Conservation (phyloP, 1,140 invertebrate species). For the Bombus pyrosoma region DNA sequence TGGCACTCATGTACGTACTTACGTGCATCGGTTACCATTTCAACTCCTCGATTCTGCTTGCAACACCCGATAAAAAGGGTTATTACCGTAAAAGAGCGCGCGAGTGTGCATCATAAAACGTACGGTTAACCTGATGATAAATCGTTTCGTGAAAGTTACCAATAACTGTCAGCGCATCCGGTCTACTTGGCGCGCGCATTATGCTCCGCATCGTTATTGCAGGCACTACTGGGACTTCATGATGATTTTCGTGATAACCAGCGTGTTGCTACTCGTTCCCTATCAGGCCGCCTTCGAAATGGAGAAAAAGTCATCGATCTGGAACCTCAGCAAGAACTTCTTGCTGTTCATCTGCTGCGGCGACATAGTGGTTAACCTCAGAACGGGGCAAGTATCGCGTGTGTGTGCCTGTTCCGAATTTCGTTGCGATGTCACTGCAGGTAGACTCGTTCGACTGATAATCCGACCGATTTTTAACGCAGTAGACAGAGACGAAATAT, state of each 20-base stretch:
- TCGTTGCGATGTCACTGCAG: background rate
- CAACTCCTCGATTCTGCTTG: background rate
- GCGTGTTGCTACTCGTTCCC: constrained; percentile 68
- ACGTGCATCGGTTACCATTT: background rate
- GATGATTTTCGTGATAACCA: constrained; percentile 69
- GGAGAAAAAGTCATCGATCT: constrained; percentile 24
- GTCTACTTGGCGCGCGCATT: background rate
- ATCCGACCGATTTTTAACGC: too few species aligned
- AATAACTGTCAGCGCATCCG: constrained; percentile 15
- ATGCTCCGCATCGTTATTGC: background rate
- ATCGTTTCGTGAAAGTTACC: constrained; percentile 16
- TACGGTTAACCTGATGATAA: constrained; percentile 11
- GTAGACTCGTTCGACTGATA: background rate
- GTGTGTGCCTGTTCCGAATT: background rate
- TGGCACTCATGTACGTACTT: background rate
- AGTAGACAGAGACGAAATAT: too few species aligned
- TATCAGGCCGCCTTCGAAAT: constrained; percentile 75
- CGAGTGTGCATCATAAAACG: background rate
- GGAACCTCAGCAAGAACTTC: constrained; percentile 71
- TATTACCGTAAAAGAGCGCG: background rate
- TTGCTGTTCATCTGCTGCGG: constrained; percentile 63
- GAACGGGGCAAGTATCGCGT: constrained; percentile 72
- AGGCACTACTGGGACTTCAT: constrained; percentile 70
- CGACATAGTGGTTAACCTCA: constrained; percentile 76
- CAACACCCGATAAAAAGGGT: background rate